These are phyloP conservation scores for Phoxinus dragarum DNA, from an alignment of 2,797 vertebrate species.

Conservation along the genomic window DNA sequence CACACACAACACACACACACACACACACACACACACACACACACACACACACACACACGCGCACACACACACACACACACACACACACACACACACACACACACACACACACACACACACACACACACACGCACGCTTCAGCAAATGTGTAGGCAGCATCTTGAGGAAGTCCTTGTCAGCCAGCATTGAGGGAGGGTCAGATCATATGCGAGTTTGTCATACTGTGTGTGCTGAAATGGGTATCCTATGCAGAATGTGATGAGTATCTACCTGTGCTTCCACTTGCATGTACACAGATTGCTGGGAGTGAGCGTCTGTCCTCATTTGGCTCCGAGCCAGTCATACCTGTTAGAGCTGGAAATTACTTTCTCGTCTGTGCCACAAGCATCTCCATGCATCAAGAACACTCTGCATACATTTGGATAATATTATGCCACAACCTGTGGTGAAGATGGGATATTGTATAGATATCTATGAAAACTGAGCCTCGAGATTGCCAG, in stretches of 20 bases:
- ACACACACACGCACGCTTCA: background rate
- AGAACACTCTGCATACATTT: conserved; percentile 74
- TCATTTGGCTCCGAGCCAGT: conserved; percentile 64
- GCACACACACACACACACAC: no score
- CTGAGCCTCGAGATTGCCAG: conserved; percentile 32
- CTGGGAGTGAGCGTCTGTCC: conserved; percentile 46
- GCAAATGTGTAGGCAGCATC: conserved; percentile 6
- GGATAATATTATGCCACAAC: conserved; percentile 71
- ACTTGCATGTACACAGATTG: conserved; percentile 41
- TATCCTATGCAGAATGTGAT: conserved; percentile 64
- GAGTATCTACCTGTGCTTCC: conserved; percentile 53
- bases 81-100: no score
- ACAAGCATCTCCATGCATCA: conserved; percentile 70
- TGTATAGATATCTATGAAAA: conserved; percentile 42
- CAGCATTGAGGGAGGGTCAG: conserved; percentile 13
- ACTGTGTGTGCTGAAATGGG: conserved; percentile 40
- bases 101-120: background rate
- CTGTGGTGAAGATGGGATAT: conserved; percentile 59
- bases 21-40: no score
- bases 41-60: no score
- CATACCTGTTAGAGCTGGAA: conserved; percentile 81
- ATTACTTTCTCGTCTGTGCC: conserved; percentile 73
- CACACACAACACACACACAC: no score
- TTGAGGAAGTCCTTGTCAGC: conserved; percentile 38
- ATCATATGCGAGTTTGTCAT: background rate